Percentiles rank a stretch among this genome's conserved stretches.
phyloP scores from a whole-genome alignment of 2,888 invertebrate genomes.

The Drosophila emarginata region DNA sequence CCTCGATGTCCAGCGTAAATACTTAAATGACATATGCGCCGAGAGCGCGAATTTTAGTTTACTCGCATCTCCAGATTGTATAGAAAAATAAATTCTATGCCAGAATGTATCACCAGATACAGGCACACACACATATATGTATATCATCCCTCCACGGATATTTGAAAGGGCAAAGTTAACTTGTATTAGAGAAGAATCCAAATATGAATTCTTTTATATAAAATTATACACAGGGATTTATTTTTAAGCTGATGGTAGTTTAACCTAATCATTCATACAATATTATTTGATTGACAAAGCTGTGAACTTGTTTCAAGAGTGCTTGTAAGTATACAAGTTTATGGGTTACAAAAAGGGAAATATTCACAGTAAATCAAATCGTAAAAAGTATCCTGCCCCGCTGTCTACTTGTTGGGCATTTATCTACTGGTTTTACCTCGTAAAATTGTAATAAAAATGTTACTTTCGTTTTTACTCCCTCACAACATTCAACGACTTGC shows the following conservation, averaged over 20 bases:
- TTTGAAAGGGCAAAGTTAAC: not conserved
- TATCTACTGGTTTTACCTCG: constrained; percentile 28
- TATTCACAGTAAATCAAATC: not conserved
- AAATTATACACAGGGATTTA: not conserved
- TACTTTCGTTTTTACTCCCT: constrained; percentile 26
- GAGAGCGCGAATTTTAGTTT: not conserved
- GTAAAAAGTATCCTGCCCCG: not conserved
- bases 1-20: not conserved
- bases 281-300: not conserved
- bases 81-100: not conserved
- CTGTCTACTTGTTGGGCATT: constrained; percentile 12
- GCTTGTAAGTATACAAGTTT: not conserved
- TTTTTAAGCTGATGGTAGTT: too few relatives aligned
- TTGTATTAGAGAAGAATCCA: not conserved
- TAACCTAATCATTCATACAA: not conserved
- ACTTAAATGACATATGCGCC: not conserved
- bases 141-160: not conserved
- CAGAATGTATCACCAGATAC: not conserved
- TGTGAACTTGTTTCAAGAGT: not conserved
- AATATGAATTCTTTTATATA: not conserved
- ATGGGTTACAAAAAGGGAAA: not conserved
- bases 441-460: constrained; percentile 45
- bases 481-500: not conserved
- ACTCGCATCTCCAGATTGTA: not conserved
- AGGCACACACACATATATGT: not conserved